A percentile compares a stretch with the other conserved stretches of the same genome.
These are phyloP conservation scores for Diachrysia chrysitis DNA, from an alignment of 2,888 invertebrate genomes.

Conservation along the genomic window DNA sequence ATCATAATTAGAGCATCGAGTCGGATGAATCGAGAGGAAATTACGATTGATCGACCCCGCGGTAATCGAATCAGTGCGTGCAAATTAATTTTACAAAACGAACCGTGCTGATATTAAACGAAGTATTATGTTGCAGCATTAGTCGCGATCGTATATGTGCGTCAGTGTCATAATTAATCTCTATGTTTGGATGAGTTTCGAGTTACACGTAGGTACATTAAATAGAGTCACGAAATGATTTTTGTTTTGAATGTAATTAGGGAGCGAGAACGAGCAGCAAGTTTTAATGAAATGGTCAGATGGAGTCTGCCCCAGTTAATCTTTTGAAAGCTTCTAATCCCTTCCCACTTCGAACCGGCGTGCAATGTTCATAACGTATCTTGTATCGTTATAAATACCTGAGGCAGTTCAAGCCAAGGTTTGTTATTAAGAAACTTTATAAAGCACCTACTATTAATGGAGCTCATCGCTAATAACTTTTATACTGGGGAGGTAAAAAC, in stretches of 20 bases:
- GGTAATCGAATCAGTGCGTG: slow-evolving; percentile 66
- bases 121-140: background rate
- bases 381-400: slow-evolving; percentile 49
- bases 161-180: slow-evolving; percentile 44
- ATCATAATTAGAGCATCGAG: slow-evolving; percentile 66
- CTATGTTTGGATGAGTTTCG: slow-evolving; percentile 44
- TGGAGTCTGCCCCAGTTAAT: slow-evolving; percentile 76
- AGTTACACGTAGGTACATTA: slow-evolving; percentile 54
- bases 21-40: slow-evolving; percentile 66
- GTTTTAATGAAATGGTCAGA: slow-evolving; percentile 80
- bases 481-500: background rate
- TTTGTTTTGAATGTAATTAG: slow-evolving; percentile 75
- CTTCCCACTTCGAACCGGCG: slow-evolving; percentile 67
- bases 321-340: slow-evolving; percentile 81
- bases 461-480: slow-evolving; percentile 13
- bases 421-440: slow-evolving; percentile 43
- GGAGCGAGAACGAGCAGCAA: slow-evolving; percentile 62
- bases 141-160: slow-evolving; percentile 16
- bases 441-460: slow-evolving; percentile 18
- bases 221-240: slow-evolving; percentile 71
- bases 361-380: slow-evolving; percentile 63
- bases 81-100: slow-evolving; percentile 68
- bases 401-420: slow-evolving; percentile 16
- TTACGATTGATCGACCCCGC: slow-evolving; percentile 70
- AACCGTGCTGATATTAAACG: slow-evolving; percentile 26